Percentiles rank a stretch among this genome's conserved stretches.
phyloP scores from a whole-genome alignment of 2,888 invertebrate species.

The Cheilosia soror region DNA sequence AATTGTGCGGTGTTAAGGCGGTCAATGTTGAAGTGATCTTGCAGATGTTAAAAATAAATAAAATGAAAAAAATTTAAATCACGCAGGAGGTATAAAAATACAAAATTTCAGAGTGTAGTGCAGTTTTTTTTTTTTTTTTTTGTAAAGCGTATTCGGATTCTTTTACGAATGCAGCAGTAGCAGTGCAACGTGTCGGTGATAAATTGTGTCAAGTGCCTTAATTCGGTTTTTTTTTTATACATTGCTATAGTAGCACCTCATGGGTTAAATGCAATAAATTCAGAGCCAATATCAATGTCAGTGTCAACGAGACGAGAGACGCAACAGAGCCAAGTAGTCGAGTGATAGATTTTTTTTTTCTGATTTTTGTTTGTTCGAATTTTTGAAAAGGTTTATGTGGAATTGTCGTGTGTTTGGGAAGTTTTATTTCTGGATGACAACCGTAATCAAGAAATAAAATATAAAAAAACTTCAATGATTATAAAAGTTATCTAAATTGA shows the following conservation, averaged over 20 bases:
- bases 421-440: too few species aligned
- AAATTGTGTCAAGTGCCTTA: conserved; percentile 71
- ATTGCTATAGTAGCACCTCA: conserved; percentile 1
- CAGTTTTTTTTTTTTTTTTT: not conserved
- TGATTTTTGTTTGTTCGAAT: conserved; percentile 17
- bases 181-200: conserved; percentile 35
- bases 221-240: conserved; percentile 24
- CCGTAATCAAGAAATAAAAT: too few species aligned
- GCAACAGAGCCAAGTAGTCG: conserved; percentile 3
- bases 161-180: conserved; percentile 29
- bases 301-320: conserved; percentile 65
- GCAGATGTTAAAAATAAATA: conserved; percentile 9
- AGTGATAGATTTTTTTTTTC: conserved; percentile 11
- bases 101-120: conserved; percentile 20
- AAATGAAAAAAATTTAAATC: conserved; percentile 5
- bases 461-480: too few species aligned
- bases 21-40: conserved; percentile 17
- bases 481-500: too few species aligned
- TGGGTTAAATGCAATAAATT: conserved; percentile 62
- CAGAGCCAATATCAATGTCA: conserved; percentile 72
- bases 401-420: not conserved
- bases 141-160: conserved; percentile 14
- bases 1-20: conserved; percentile 6
- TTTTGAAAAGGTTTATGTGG: conserved; percentile 2
- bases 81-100: conserved; percentile 21